Evolutionary conservation across 2,113 vertebrate species (phyloP), one percentile per base, ranked within the genome.

Genomic region (Onychostruthus taczanowskii): DNA sequence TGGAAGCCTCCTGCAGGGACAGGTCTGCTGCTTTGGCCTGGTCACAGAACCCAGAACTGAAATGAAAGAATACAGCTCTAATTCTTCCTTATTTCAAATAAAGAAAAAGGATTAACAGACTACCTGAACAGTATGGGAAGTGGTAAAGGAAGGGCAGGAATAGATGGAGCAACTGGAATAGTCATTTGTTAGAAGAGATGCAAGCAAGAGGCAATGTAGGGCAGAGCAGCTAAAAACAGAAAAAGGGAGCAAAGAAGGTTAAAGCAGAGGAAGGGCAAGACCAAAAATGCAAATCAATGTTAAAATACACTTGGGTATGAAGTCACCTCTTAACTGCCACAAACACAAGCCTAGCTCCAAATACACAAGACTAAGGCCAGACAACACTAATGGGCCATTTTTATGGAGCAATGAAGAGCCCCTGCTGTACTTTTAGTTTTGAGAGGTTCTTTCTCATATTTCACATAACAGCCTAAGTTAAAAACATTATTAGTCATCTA

Each of bases 181-280:
- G n/a, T 81, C 35, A 59, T 58, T 80, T 87, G 52, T 70, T 75
- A 55, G 46, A 89, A 81, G 44, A 88, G 43, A 83, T 43, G 49
- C 58, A 87, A 59, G 35, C 26, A 58, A 87, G 49, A 90, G 37
- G 26, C 64, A 61, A 94, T 91, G 93, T 94, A 96, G 93, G 96
- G n/a, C 84, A 64, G 73, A 91, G 55, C 11, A 91, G 82, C 94
- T 93, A 89, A 95, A 79, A 92, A 69, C 66, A 91, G 83, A 56
- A 84, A 94, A 93, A 75, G 80, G 31, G 62, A 91, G 41, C 93
- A 92, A 74, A 94, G 85, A 89, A 93, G 88, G 92, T 91, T 86
- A 95, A 26, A 84, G 69, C 55, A 90, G 64, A 89, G 9, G 28
- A 95, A 93, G 68, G 90, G 26, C 86, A 92, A 93, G 61, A 92